Conservation (phyloP, 1,140 invertebrate species). For the Vanessa atalanta region DNA sequence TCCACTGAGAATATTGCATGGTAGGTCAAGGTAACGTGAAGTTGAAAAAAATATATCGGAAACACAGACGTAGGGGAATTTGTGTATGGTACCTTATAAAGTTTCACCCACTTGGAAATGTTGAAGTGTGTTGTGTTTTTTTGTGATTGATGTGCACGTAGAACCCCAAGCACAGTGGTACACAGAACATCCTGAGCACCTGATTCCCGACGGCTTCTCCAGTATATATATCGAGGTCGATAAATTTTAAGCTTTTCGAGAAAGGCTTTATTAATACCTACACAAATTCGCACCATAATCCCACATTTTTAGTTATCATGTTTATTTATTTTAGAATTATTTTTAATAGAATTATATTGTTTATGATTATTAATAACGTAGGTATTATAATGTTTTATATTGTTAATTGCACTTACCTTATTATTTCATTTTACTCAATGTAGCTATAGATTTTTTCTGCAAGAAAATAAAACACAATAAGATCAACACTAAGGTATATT, state of each 20-base stretch:
- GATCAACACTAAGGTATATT: no score
- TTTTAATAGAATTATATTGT: background rate
- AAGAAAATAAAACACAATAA: no score
- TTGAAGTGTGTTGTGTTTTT: conserved; percentile 66
- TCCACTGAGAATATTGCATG: conserved; percentile 67
- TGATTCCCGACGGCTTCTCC: background rate
- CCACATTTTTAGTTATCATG: conserved; percentile 32
- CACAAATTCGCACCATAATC: conserved; percentile 74
- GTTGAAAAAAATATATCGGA: conserved; percentile 38
- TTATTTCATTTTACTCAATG: no score
- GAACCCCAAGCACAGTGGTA: conserved; percentile 53
- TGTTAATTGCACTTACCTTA: no score
- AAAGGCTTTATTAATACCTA: conserved; percentile 77
- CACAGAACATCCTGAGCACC: conserved; percentile 48
- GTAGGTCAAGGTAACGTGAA: conserved; percentile 57
- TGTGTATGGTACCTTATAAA: conserved; percentile 80
- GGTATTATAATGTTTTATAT: background rate
- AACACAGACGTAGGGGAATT: conserved; percentile 71
- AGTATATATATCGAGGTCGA: conserved; percentile 4
- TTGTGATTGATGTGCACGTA: conserved; percentile 66
- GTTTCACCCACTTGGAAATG: conserved; percentile 76
- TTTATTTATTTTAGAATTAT: conserved; percentile 43
- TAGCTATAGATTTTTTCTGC: no score
- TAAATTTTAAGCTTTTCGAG: conserved; percentile 32
- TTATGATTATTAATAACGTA: background rate